phyloP scores from a whole-genome alignment of 2,888 invertebrate genomes.

The Nemotelus pantherinus region DNA sequence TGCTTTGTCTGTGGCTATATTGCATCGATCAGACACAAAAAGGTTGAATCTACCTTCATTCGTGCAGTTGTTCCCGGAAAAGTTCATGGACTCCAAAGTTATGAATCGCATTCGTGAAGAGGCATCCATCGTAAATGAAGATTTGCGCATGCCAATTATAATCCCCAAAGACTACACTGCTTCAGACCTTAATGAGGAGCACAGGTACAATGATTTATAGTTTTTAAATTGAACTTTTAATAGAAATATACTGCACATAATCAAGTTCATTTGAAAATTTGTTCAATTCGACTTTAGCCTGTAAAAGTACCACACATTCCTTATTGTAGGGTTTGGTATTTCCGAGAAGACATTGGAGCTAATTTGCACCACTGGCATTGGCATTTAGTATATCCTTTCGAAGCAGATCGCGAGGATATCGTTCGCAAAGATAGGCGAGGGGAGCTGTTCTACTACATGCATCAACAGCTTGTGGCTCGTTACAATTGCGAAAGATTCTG shows the following conservation, averaged over 20 bases:
- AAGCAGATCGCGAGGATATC: slow-evolving; percentile 69
- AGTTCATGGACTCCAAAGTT: slow-evolving; percentile 69
- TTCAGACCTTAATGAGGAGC: slow-evolving; percentile 75
- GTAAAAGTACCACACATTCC: background rate
- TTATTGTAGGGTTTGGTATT: slow-evolving; percentile 73
- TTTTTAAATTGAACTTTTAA: background rate
- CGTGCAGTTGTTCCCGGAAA: slow-evolving; percentile 71
- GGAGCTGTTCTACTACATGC: slow-evolving; percentile 83
- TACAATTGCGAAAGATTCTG: slow-evolving; percentile 79
- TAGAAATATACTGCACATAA: no score
- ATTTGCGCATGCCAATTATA: slow-evolving; percentile 70
- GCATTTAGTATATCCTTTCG: slow-evolving; percentile 79
- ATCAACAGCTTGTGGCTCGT: slow-evolving; percentile 69
- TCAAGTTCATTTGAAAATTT: no score
- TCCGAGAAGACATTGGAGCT: slow-evolving; percentile 68
- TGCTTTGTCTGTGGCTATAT: slow-evolving; percentile 75
- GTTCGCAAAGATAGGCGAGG: slow-evolving; percentile 79
- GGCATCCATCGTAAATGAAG: slow-evolving; percentile 68
- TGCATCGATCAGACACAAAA: slow-evolving; percentile 71
- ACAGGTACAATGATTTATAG: slow-evolving; percentile 62
- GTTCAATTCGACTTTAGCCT: background rate
- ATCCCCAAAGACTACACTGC: slow-evolving; percentile 75
- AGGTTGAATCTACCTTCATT: slow-evolving; percentile 69
- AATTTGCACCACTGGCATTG: slow-evolving; percentile 70
- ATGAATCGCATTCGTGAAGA: slow-evolving; percentile 68